A percentile compares a stretch with the other conserved stretches of the same genome.
phyloP scores from a whole-genome alignment of 2,888 invertebrate genomes.

The Xanthia icteritia region DNA sequence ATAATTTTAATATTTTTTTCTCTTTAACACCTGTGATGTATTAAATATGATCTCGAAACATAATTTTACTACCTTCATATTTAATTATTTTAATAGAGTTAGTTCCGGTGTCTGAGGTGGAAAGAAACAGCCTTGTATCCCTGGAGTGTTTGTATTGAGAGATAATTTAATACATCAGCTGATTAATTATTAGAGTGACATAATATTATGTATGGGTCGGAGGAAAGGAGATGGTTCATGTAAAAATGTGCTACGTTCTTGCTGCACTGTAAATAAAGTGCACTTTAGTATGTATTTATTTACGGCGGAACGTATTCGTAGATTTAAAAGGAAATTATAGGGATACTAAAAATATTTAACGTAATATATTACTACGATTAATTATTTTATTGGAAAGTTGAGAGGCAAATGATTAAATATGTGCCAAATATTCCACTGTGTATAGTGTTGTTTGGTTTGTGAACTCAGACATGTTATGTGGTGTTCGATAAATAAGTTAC shows the following conservation, averaged over 20 bases:
- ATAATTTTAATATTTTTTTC: constrained; percentile 77
- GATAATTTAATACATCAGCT: constrained; percentile 89
- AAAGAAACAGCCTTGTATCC: constrained; percentile 77
- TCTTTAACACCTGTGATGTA: constrained; percentile 92
- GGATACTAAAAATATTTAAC: constrained; percentile 81
- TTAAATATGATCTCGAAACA: constrained; percentile 92
- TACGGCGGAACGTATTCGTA: constrained; percentile 67
- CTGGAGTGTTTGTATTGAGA: constrained; percentile 81
- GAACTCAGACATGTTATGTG: constrained; percentile 25
- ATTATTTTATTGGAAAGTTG: constrained; percentile 77
- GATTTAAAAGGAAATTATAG: constrained; percentile 73
- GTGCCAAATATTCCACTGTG: constrained; percentile 72
- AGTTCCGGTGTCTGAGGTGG: constrained; percentile 73
- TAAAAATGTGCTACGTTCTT: constrained; percentile 65
- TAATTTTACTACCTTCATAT: constrained; percentile 90
- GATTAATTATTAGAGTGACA: constrained; percentile 66
- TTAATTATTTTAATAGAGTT: constrained; percentile 85
- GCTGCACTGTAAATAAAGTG: constrained; percentile 84
- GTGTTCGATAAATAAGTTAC: constrained; percentile 37
- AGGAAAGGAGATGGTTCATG: constrained; percentile 55
- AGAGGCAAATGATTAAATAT: constrained; percentile 78
- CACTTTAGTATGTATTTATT: constrained; percentile 82
- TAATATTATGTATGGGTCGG: constrained; percentile 59
- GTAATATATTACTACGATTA: constrained; percentile 71
- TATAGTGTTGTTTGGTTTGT: constrained; percentile 60